Evolutionary conservation across 2,797 vertebrate genomes (phyloP).

Genomic region (Euthynnus affinis): DNA sequence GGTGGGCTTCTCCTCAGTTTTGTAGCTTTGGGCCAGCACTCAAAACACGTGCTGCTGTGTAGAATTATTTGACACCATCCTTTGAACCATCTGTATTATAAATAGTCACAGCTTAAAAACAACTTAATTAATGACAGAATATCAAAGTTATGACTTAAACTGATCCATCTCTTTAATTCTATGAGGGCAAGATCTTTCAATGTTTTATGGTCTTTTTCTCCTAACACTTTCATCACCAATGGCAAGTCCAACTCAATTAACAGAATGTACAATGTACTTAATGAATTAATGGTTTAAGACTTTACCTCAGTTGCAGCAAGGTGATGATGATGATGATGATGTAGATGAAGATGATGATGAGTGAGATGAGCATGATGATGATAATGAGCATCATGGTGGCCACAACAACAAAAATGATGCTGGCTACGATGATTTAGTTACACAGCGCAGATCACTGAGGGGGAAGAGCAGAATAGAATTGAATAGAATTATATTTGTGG

Average conservation of each 20-base stretch:
- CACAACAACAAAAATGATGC: constrained; percentile 63
- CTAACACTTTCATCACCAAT: constrained; percentile 9
- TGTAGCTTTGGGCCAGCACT: constrained; percentile 12
- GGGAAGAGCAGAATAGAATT: constrained; percentile 61
- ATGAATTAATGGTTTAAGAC: not conserved
- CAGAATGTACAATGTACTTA: not conserved
- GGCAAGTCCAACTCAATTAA: not conserved
- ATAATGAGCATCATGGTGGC: constrained; percentile 64
- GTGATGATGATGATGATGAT: constrained; percentile 45
- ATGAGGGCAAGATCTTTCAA: not conserved
- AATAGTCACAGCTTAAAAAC: constrained; percentile 11
- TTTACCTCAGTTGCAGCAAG: constrained; percentile 71
- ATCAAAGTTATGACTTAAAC: not conserved
- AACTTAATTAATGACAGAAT: not conserved
- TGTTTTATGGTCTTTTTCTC: not conserved
- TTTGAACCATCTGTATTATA: constrained; percentile 7
- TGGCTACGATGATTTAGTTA: constrained; percentile 51
- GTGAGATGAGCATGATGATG: constrained; percentile 54
- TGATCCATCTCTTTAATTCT: not conserved
- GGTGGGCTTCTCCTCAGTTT: not conserved
- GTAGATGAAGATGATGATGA: constrained; percentile 52
- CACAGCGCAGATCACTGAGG: constrained; percentile 65
- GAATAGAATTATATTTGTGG: constrained; percentile 45
- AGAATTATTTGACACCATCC: constrained; percentile 9
- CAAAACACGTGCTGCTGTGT: constrained; percentile 3